Conservation (phyloP, 2,797 vertebrate species). For the Takifugu ocellatus region DNA sequence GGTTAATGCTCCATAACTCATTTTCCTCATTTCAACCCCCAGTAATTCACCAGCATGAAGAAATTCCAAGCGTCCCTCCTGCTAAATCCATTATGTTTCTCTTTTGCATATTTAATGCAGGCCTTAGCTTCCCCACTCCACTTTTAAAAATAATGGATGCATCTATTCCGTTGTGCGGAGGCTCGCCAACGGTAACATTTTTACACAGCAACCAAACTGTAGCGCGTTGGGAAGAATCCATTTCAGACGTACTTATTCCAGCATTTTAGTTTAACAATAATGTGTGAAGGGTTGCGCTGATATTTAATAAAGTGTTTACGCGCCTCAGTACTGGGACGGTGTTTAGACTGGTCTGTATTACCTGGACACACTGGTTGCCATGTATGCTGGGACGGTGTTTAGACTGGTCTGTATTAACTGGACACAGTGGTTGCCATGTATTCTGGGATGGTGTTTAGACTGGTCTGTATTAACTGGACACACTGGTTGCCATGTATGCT, state of each 20-base stretch:
- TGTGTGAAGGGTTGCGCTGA: slow-evolving; percentile 14
- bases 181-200: slow-evolving; percentile 3
- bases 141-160: slow-evolving; percentile 11
- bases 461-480: slow-evolving; percentile 34
- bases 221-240: neutral
- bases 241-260: neutral
- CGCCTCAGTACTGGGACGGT: slow-evolving; percentile 26
- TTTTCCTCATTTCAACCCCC: slow-evolving; percentile 47
- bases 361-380: slow-evolving; percentile 28
- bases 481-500: slow-evolving; percentile 28
- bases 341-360: slow-evolving; percentile 35
- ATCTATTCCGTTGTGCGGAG: slow-evolving; percentile 9
- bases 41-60: slow-evolving; percentile 44
- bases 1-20: slow-evolving; percentile 62
- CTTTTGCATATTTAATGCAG: slow-evolving; percentile 31
- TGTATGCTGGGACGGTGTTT: slow-evolving; percentile 25
- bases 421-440: slow-evolving; percentile 27
- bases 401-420: slow-evolving; percentile 37
- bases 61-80: slow-evolving; percentile 43
- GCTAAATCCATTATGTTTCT: slow-evolving; percentile 45
- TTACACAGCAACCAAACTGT: neutral
- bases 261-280: slow-evolving; percentile 1
- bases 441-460: slow-evolving; percentile 25
- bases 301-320: slow-evolving; percentile 31
- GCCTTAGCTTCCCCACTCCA: slow-evolving; percentile 1